These are phyloP conservation scores for Thymallus thymallus DNA, from an alignment of 2,113 vertebrate species.

Conservation along the genomic window DNA sequence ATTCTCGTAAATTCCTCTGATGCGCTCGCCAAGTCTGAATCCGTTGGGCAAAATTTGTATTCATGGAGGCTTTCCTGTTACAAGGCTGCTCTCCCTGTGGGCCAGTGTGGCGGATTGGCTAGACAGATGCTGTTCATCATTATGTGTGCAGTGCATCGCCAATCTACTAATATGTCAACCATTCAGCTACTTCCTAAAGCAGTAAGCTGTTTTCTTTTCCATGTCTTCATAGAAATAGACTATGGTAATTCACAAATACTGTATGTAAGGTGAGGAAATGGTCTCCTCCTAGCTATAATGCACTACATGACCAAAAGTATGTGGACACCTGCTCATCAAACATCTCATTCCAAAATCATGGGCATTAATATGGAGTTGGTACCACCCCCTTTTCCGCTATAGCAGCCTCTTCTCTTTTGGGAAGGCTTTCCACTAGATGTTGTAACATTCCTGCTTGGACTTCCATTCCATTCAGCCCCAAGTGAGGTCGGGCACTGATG, in stretches of 20 bases:
- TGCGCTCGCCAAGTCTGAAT: slow-evolving; percentile 62
- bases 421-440: no score
- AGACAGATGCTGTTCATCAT: slow-evolving; percentile 56
- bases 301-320: no score
- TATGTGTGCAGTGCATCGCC: slow-evolving; percentile 40
- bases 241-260: no score
- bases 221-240: neutral
- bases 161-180: slow-evolving; percentile 45
- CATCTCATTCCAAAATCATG: no score
- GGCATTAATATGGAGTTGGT: no score
- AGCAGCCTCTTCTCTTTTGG: no score
- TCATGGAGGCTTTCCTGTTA: slow-evolving; percentile 66
- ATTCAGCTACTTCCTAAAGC: slow-evolving; percentile 32
- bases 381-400: no score
- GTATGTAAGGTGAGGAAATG: neutral
- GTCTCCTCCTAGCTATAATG: neutral
- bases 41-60: slow-evolving; percentile 69
- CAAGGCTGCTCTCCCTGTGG: slow-evolving; percentile 45
- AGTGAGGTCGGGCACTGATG: no score
- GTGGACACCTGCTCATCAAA: no score
- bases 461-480: no score
- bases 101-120: slow-evolving; percentile 33
- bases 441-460: no score
- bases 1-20: slow-evolving; percentile 60
- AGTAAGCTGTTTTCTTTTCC: slow-evolving; percentile 22